phyloP scores from a whole-genome alignment of 2,888 invertebrate species.

The Folsomia manolachei region DNA sequence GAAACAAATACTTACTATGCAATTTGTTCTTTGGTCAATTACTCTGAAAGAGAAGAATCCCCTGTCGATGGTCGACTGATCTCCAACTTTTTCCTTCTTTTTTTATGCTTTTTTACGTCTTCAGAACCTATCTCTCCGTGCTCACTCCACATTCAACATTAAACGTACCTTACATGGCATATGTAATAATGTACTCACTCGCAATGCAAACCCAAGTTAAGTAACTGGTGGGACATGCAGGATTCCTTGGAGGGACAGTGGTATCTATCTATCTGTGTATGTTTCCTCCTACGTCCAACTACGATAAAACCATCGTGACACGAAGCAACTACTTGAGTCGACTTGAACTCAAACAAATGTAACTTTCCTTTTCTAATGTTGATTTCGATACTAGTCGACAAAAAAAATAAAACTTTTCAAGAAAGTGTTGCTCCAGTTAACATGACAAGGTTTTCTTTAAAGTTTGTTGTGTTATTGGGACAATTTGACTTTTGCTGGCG shows the following conservation, averaged over 20 bases:
- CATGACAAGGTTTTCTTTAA: neutral
- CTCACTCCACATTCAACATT: neutral
- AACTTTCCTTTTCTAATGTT: neutral
- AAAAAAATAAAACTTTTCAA: neutral
- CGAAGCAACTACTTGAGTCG: neutral
- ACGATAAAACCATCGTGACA: neutral
- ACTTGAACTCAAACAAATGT: neutral
- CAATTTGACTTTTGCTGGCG: neutral
- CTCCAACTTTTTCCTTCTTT: conserved; percentile 4
- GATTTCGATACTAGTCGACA: neutral
- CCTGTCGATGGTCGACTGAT: conserved; percentile 8
- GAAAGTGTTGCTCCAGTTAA: neutral
- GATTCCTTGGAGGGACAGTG: neutral
- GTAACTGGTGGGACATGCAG: neutral
- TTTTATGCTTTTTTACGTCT: neutral
- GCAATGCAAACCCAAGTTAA: no score
- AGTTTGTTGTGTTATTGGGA: no score
- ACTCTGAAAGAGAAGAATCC: neutral
- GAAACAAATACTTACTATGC: conserved; percentile 1
- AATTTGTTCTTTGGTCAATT: conserved; percentile 3
- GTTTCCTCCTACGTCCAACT: neutral
- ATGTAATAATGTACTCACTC: no score
- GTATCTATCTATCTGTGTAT: no score
- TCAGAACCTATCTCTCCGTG: neutral
- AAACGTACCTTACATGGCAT: neutral